Base-by-base conservation (phyloP, 1,140 invertebrate genomes). In the Drosophila kurseongensis region DNA sequence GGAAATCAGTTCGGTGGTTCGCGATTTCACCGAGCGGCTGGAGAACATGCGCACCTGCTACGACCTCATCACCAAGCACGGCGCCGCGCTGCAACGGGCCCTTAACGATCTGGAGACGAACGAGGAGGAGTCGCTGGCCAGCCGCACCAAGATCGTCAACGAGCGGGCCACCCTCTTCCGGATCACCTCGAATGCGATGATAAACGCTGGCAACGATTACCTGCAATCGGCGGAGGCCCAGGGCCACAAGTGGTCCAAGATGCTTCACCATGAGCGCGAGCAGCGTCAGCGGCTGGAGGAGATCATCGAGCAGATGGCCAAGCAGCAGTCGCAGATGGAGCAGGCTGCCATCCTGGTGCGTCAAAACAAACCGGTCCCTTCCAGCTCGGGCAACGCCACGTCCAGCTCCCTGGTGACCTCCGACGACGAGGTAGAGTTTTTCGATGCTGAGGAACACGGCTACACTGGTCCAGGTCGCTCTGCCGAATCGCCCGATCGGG, bases 251-350 rank as follows among this genome's bases (percentile, higher is more conserved):
- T 98, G 98, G 97, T 96, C 97, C 74, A 96, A 97, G 77, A 95
- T 98, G 91, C 93, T 99, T 52, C 96, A 98, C 73, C 97, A 99
- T 91, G 98, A 99, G 91, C 95, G 98, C 2, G 98, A 99, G 73
- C 97, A 99, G 93, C 96, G 98, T 79, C 94, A 96, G 78, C 94
- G 97, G n/a, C 93, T 99, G 45, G 98, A 99, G 93, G 98, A 99
- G 88, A 97, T 99, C 93, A 97, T 99, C 4, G 98, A 99, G 92
- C 97, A 98, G 81, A 94, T 99, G 48, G 99, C 99, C 2, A 95
- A 97, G 75, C 98, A 99, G 92, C 98, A 99, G 91, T 98, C 97
- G 29, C 96, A 97, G 74, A 94, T 99, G 59, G 98, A 99, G 91
- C 95, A 96, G 92, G 97, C 96, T 13, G 96, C 96, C 8, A 94